Percentiles rank a stretch among this genome's conserved stretches.
Evolutionary conservation across 2,888 invertebrate species (phyloP).

Genomic region (Orthonychiurus folsomi): DNA sequence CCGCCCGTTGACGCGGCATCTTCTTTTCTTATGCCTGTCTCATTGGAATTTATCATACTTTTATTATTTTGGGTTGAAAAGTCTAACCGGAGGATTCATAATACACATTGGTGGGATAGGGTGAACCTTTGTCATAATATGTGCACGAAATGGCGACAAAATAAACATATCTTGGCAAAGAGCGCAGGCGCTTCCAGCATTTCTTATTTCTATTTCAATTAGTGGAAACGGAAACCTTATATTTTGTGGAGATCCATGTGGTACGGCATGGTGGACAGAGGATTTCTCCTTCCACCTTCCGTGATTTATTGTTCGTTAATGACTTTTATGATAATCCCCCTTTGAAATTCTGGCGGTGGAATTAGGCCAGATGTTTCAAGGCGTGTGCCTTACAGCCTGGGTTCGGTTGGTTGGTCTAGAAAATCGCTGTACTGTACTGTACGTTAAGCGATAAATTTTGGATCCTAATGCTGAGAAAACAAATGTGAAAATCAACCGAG

Average conservation of each 20-base stretch:
- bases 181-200: not conserved
- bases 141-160: not conserved
- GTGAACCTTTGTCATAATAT: not conserved
- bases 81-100: not conserved
- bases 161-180: not conserved
- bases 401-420: too few species aligned
- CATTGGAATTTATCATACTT: not conserved
- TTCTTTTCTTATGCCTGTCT: conserved; percentile 1
- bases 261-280: too few species aligned
- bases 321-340: not conserved
- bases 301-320: not conserved
- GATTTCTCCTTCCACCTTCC: not conserved
- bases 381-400: too few species aligned
- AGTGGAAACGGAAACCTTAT: not conserved
- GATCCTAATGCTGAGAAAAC: too few species aligned
- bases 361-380: too few species aligned
- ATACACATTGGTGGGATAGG: not conserved
- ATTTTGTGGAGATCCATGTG: too few species aligned
- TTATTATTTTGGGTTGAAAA: not conserved
- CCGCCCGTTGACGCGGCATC: too few species aligned
- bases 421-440: too few species aligned
- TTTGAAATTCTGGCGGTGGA: too few species aligned
- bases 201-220: not conserved
- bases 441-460: too few species aligned
- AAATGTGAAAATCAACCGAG: too few species aligned